These are phyloP conservation scores for Cataglyphis livida DNA, from an alignment of 2,888 invertebrate species.

Conservation along the genomic window DNA sequence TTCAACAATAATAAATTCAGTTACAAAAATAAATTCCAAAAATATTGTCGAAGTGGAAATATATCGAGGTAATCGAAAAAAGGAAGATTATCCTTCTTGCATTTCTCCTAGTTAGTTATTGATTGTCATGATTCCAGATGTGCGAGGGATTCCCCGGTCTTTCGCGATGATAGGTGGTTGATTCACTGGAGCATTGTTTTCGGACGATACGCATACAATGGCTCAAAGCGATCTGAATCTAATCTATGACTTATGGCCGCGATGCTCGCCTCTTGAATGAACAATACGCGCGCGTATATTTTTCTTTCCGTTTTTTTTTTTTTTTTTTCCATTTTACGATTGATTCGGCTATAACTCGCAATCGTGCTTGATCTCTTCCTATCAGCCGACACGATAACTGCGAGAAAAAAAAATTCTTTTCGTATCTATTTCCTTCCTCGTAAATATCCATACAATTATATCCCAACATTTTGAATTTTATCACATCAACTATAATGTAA, in stretches of 20 bases:
- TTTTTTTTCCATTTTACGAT: conserved; percentile 50
- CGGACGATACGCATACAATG: conserved; percentile 78
- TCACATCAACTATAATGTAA: background rate
- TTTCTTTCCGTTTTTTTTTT: conserved; percentile 48
- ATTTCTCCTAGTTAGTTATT: background rate
- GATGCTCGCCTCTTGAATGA: conserved; percentile 75
- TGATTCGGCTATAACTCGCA: conserved; percentile 26
- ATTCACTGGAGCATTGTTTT: conserved; percentile 78
- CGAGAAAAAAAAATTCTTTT: conserved; percentile 6
- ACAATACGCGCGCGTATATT: conserved; percentile 70
- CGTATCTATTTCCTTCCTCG: background rate
- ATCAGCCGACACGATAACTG: background rate
- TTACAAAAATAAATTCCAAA: background rate
- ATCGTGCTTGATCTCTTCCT: background rate
- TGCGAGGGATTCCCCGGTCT: conserved; percentile 72
- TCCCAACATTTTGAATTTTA: background rate
- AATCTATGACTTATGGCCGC: conserved; percentile 78
- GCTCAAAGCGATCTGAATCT: conserved; percentile 77
- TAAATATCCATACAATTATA: background rate
- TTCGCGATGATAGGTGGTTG: conserved; percentile 72
- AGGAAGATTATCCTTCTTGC: background rate
- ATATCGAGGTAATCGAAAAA: background rate
- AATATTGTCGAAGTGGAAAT: background rate
- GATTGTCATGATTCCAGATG: background rate
- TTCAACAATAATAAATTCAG: background rate